Conservation (phyloP, 2,113 vertebrate genomes). For the Pyrgilauda ruficollis region DNA sequence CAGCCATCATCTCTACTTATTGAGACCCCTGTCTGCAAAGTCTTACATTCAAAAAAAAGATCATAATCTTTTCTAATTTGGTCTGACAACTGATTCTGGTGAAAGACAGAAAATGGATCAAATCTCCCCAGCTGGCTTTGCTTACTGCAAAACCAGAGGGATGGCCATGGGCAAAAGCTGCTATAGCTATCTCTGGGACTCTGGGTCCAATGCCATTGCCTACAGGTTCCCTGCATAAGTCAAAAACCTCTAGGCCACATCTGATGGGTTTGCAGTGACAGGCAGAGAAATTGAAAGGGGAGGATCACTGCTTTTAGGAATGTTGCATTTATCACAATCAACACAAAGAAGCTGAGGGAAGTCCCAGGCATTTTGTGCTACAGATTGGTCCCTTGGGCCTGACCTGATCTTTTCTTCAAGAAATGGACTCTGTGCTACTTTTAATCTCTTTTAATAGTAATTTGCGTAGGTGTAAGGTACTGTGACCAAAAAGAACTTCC, state of each 20-base stretch:
- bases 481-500: background rate
- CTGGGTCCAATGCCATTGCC: background rate
- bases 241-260: background rate
- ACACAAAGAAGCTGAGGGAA: background rate
- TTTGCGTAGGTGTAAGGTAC: background rate
- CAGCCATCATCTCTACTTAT: background rate
- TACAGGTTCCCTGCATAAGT: background rate
- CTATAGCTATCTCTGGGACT: background rate
- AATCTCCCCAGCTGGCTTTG: background rate
- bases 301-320: background rate
- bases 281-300: background rate
- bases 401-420: background rate
- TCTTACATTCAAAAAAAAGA: background rate
- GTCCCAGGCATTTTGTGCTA: background rate
- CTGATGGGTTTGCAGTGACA: background rate
- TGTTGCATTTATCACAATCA: background rate
- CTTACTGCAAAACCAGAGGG: background rate
- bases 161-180: background rate
- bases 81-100: background rate
- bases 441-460: background rate
- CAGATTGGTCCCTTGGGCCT: background rate
- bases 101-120: background rate
- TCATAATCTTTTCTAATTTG: background rate
- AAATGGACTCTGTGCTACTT: background rate
- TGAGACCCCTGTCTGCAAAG: background rate